Percentiles rank a stretch among this genome's conserved stretches.
Evolutionary conservation across 2,113 vertebrate genomes (phyloP).

Genomic region (Psophia crepitans): DNA sequence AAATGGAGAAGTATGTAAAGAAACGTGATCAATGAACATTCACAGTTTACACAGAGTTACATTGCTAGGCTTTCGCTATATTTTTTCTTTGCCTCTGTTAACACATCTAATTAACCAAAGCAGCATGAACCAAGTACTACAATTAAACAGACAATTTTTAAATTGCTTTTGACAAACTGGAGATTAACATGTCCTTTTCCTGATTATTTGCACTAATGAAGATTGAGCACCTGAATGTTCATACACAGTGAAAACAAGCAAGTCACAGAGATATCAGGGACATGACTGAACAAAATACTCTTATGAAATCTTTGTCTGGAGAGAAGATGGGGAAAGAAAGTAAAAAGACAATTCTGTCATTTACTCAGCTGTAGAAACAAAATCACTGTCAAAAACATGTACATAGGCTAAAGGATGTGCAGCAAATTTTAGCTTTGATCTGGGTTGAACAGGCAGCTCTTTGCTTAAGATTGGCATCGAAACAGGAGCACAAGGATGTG

Average conservation of each 20-base stretch:
- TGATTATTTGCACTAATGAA: slow-evolving; percentile 36
- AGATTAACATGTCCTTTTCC: slow-evolving; percentile 34
- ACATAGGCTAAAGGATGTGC: neutral
- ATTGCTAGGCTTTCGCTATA: neutral
- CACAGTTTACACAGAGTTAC: neutral
- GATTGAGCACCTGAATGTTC: slow-evolving; percentile 14
- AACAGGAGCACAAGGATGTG: neutral
- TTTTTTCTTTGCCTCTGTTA: neutral
- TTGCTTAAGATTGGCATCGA: neutral
- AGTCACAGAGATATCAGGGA: neutral
- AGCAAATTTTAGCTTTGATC: neutral
- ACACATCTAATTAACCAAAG: slow-evolving; percentile 15
- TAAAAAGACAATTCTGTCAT: neutral
- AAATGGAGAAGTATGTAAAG: neutral
- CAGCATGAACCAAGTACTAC: neutral
- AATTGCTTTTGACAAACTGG: slow-evolving; percentile 42
- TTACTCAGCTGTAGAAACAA: slow-evolving; percentile 18
- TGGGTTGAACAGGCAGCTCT: neutral
- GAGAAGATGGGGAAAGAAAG: neutral
- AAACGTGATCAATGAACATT: neutral
- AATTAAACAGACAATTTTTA: slow-evolving; percentile 3
- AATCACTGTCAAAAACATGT: neutral
- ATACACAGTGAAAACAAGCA: neutral
- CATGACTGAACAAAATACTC: neutral
- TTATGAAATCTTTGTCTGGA: neutral